Evolutionary conservation across 1,140 invertebrate genomes (phyloP).

Genomic region (Plodia interpunctella): DNA sequence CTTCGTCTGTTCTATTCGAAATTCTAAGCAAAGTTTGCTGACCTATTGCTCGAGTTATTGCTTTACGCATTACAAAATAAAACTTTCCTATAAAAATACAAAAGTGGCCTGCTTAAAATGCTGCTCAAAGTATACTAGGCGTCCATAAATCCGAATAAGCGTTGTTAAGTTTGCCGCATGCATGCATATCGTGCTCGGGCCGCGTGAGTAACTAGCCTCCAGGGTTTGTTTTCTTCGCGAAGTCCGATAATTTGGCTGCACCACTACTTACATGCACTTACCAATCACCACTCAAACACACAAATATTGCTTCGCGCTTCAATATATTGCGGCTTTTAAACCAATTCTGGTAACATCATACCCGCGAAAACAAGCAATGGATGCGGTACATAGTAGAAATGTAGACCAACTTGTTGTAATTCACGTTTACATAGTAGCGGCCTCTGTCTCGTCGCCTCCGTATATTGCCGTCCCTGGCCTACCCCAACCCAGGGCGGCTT

Average conservation of each 20-base stretch:
- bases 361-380: constrained; percentile 25
- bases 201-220: constrained; percentile 33
- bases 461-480: constrained; percentile 44
- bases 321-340: constrained; percentile 28
- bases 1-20: too few species aligned
- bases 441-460: constrained; percentile 40
- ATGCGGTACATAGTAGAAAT: constrained; percentile 8
- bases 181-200: not conserved
- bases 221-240: constrained; percentile 58
- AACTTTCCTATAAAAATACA: not conserved
- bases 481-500: constrained; percentile 46
- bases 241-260: constrained; percentile 58
- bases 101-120: not conserved
- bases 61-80: too few species aligned
- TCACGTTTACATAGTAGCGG: constrained; percentile 25
- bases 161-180: not conserved
- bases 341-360: not conserved
- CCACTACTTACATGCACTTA: constrained; percentile 15
- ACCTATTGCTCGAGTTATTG: too few species aligned
- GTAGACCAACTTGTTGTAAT: constrained; percentile 15
- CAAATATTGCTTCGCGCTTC: not conserved
- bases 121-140: not conserved
- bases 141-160: not conserved
- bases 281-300: not conserved
- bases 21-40: too few species aligned